Evolutionary conservation across 2,888 invertebrate species (phyloP).

Genomic region (Hypomecis atomaria): DNA sequence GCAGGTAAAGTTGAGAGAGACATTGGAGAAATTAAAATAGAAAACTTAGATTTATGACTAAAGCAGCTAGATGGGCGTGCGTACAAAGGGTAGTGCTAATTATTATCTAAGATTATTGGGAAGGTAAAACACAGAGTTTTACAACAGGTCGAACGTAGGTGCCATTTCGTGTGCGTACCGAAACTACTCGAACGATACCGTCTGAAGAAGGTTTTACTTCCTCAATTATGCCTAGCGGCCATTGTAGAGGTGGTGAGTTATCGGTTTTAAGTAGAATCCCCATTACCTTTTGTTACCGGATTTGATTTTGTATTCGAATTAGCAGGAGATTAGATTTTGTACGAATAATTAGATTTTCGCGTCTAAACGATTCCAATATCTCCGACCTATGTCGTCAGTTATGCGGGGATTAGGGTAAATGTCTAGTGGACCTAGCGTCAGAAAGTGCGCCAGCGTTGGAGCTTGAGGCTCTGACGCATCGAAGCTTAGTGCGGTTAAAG

Average conservation of each 20-base stretch:
- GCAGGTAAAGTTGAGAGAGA: no score
- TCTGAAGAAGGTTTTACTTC: conserved; percentile 10
- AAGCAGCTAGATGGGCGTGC: no score
- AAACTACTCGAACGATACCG: conserved; percentile 1
- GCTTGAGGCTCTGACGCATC: conserved; percentile 3
- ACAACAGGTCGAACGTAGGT: conserved; percentile 8
- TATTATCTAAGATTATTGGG: conserved; percentile 1
- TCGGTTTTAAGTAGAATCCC: conserved; percentile 7
- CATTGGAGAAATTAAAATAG: no score
- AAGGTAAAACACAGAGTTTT: conserved; percentile 10
- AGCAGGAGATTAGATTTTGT: background rate
- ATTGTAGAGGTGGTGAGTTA: conserved; percentile 4
- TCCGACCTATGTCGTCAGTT: background rate
- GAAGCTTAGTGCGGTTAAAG: background rate
- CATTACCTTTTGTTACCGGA: conserved; percentile 2
- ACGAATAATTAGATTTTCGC: conserved; percentile 1
- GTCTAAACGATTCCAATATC: conserved; percentile 12
- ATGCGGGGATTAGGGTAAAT: background rate
- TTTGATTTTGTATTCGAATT: conserved; percentile 9
- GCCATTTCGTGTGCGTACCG: background rate
- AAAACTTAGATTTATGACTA: no score
- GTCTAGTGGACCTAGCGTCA: background rate
- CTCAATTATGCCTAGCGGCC: conserved; percentile 14
- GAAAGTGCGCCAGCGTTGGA: background rate
- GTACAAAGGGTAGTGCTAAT: no score